phyloP scores from a whole-genome alignment of 1,140 invertebrate genomes.

The Ceratina calcarata region DNA sequence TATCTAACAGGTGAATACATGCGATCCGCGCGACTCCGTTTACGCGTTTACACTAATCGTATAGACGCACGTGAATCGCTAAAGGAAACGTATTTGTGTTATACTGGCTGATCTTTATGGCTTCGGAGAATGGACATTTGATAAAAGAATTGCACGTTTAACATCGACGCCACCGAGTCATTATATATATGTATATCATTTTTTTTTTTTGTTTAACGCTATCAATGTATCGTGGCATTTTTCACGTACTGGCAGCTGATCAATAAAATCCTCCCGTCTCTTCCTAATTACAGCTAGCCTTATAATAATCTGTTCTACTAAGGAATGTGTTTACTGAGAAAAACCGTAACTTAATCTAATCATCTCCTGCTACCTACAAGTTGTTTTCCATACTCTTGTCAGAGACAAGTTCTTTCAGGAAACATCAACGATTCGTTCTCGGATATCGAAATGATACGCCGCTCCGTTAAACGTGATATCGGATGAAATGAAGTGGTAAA shows the following conservation, averaged over 20 bases:
- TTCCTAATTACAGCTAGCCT: slow-evolving; percentile 73
- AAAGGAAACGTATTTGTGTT: slow-evolving; percentile 57
- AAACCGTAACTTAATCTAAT: slow-evolving; percentile 51
- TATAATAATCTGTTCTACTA: slow-evolving; percentile 62
- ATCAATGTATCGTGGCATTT: slow-evolving; percentile 50
- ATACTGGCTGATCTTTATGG: slow-evolving; percentile 57
- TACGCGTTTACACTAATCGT: slow-evolving; percentile 39
- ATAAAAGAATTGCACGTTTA: slow-evolving; percentile 45
- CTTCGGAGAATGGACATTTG: slow-evolving; percentile 37
- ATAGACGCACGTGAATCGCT: slow-evolving; percentile 40
- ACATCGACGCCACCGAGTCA: slow-evolving; percentile 44
- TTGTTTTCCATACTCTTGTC: slow-evolving; percentile 52
- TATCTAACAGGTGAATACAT: neutral
- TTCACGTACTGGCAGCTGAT: slow-evolving; percentile 56
- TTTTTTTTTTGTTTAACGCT: slow-evolving; percentile 62
- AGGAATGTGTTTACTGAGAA: slow-evolving; percentile 61
- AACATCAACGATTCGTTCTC: neutral
- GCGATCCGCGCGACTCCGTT: slow-evolving; percentile 3
- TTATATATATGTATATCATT: slow-evolving; percentile 73
- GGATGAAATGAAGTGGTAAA: too few species aligned
- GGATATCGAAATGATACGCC: too few species aligned
- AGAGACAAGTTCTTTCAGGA: slow-evolving; percentile 13
- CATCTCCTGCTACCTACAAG: slow-evolving; percentile 67
- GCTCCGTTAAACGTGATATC: too few species aligned
- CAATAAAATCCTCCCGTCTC: slow-evolving; percentile 39